Base-by-base conservation (phyloP, 2,113 vertebrate species). In the Chunga burmeisteri region DNA sequence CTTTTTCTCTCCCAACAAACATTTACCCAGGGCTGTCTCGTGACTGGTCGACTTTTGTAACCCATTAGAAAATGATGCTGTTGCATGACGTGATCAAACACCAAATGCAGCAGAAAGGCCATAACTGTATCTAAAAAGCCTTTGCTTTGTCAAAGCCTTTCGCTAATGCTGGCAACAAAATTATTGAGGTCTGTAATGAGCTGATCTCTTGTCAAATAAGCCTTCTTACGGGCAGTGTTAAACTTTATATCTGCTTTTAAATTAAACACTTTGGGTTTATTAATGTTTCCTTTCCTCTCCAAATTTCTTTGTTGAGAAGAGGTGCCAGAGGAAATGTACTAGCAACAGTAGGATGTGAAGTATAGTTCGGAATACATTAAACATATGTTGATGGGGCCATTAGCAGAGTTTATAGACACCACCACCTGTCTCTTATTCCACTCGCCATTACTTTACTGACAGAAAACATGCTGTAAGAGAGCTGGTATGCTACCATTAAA, bases 201-300 rank as follows among this genome's bases (percentile, higher is more conserved):
- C 94, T 93, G 96, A 96, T 93, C 93, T 97, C 96, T 93, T 92
- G 92, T 96, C 96, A 97, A 98, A 98, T 92, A 97, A 85, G 74
- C 96, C 93, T 97, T 75, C 95, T 97, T 98, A 98, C 86, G 87
- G 95, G 90, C 93, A 97, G 70, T 96, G 96, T 98, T 98, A 97
- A 97, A 97, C 94, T 96, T 97, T 97, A 91, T 98, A 98, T 98
- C 97, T 97, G 97, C 96, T 97, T 98, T 96, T 96, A 98, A 97
- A 98, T 98, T 97, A 98, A 98, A 98, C 97, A 97, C 97, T 97
- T 98, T 70, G 87, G 55, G 34, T 96, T 97, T 98, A 98, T 98
- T 98, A 98, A 98, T 98, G 98, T 98, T 98, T 99, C 98, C 98
- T 97, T 97, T 98, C 96, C 98, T 98, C 98, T 99, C 96, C 97